Conservation (phyloP, 2,888 invertebrate genomes). For the Theristus sp. region DNA sequence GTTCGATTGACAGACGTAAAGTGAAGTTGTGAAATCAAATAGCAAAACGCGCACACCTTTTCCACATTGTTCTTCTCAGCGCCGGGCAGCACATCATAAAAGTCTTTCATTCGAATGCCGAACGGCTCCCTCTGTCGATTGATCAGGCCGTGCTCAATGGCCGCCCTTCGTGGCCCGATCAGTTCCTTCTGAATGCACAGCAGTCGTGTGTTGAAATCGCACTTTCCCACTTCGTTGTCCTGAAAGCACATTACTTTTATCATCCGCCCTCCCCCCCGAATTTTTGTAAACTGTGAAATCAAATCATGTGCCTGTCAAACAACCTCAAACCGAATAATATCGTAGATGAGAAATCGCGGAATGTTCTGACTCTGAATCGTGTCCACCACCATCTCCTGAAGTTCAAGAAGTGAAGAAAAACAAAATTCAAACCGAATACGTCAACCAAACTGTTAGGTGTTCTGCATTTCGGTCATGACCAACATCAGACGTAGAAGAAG, state of each 20-base stretch:
- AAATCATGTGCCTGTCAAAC: no score
- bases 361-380: conserved; percentile 36
- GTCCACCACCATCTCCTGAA: conserved; percentile 24
- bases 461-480: no score
- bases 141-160: conserved; percentile 56
- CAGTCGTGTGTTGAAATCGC: conserved; percentile 56
- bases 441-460: no score
- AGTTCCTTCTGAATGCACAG: conserved; percentile 48
- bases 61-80: conserved; percentile 13
- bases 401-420: no score
- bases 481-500: no score
- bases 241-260: conserved; percentile 16
- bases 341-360: conserved; percentile 82
- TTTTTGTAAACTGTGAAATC: no score
- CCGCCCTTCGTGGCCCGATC: conserved; percentile 44
- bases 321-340: conserved; percentile 64
- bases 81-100: conserved; percentile 54
- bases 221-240: conserved; percentile 53
- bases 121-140: conserved; percentile 64
- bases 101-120: conserved; percentile 68
- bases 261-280: no score
- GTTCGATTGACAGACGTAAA: no score
- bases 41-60: background rate
- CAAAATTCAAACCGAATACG: no score
- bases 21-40: background rate